Evolutionary conservation across 2,797 vertebrate species (phyloP).

Genomic region (Ateles fusciceps): DNA sequence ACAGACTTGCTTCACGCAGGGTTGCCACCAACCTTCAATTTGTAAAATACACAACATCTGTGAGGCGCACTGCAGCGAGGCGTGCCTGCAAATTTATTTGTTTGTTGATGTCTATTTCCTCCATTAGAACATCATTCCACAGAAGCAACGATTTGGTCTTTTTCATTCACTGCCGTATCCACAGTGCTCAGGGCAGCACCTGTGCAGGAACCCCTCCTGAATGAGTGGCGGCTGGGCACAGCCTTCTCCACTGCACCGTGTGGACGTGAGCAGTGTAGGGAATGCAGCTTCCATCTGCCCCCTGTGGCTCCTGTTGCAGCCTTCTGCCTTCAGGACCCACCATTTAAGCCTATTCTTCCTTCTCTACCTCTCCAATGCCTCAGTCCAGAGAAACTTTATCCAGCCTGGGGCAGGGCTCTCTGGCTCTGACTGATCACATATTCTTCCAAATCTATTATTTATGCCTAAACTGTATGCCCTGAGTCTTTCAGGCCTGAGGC

Average conservation of each 20-base stretch:
- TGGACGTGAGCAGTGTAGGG: rapidly evolving
- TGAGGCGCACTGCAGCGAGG: not conserved
- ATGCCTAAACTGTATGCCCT: conserved; percentile 60
- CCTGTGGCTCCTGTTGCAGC: not conserved
- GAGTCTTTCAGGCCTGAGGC: conserved; percentile 65
- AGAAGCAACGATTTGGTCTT: not conserved
- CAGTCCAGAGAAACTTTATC: conserved; percentile 55
- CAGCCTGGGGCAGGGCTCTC: conserved; percentile 69
- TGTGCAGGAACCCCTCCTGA: not conserved
- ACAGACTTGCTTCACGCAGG: not conserved
- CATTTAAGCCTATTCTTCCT: conserved; percentile 12
- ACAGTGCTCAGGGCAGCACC: not conserved
- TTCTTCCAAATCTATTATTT: conserved; percentile 80
- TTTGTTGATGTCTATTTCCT: not conserved
- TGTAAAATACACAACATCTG: not conserved
- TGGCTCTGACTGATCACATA: conserved; percentile 62
- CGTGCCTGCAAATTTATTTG: not conserved
- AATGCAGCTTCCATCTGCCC: not conserved
- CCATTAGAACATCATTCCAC: not conserved
- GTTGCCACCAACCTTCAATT: not conserved
- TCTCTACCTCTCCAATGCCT: not conserved
- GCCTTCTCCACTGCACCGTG: rapidly evolving
- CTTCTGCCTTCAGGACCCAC: not conserved
- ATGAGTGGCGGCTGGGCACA: rapidly evolving
- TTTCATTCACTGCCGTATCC: not conserved